Conservation (phyloP, 2,888 invertebrate species). For the Drosophila parthenogenetica region DNA sequence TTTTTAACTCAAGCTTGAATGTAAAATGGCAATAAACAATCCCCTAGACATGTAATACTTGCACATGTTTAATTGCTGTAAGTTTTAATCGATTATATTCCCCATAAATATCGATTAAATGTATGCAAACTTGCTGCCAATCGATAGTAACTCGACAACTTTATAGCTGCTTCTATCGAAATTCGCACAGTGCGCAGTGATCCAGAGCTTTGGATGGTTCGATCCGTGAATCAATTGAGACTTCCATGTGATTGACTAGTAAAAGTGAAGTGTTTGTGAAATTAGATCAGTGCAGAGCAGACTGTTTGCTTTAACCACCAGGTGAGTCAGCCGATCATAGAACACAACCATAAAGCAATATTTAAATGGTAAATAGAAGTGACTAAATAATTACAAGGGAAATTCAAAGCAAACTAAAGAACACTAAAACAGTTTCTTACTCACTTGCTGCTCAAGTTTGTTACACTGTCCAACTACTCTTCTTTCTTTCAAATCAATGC, state of each 20-base stretch:
- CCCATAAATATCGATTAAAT: not conserved
- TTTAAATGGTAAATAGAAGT: not conserved
- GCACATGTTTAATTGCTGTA: no score
- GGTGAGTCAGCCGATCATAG: constrained; percentile 11
- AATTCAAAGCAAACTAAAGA: not conserved
- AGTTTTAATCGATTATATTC: no score
- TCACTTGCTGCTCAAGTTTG: no score
- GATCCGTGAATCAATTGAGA: not conserved
- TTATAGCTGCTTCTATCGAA: not conserved
- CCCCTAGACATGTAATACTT: no score
- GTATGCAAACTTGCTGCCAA: not conserved
- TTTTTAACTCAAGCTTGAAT: no score
- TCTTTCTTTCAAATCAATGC: no score
- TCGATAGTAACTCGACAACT: not conserved
- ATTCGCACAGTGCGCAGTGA: not conserved
- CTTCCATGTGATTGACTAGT: not conserved
- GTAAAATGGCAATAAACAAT: no score
- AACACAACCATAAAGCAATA: not conserved
- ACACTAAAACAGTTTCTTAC: not conserved
- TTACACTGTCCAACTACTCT: no score
- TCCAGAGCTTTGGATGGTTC: constrained; percentile 3
- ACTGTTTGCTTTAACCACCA: not conserved
- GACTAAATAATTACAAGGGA: not conserved
- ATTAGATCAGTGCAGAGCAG: not conserved
- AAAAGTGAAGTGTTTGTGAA: not conserved